These are phyloP conservation scores for Acanthis flammea DNA, from an alignment of 2,797 vertebrate species.

Conservation along the genomic window DNA sequence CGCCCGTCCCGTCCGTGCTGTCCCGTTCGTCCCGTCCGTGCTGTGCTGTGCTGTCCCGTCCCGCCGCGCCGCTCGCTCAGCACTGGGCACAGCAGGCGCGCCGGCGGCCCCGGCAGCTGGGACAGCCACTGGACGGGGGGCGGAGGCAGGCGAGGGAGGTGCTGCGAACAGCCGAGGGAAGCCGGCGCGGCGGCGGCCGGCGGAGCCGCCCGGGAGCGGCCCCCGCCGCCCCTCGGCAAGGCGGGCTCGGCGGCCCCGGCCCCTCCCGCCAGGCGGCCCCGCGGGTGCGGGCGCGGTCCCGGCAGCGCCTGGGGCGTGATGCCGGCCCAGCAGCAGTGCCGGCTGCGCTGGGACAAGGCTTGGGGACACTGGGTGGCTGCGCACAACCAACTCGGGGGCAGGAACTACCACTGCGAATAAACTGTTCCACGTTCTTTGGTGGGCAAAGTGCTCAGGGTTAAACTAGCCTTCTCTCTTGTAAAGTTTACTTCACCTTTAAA, in stretches of 20 bases:
- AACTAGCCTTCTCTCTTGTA: background rate
- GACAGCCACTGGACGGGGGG: background rate
- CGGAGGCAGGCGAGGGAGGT: conserved; percentile 27
- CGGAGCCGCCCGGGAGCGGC: background rate
- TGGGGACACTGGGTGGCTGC: background rate
- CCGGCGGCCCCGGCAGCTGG: background rate
- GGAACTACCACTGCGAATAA: background rate
- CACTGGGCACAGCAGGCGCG: background rate
- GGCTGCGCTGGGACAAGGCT: fast-evolving
- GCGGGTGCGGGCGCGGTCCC: background rate
- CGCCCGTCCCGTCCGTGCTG: background rate
- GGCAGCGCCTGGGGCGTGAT: background rate
- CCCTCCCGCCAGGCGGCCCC: background rate
- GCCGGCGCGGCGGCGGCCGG: background rate
- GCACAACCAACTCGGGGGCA: fast-evolving
- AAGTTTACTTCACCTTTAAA: background rate
- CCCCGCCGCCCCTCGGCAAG: background rate
- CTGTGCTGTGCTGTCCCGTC: too few species aligned
- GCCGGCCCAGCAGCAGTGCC: background rate
- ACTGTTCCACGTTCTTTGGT: background rate
- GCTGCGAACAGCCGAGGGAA: background rate
- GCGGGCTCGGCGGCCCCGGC: background rate
- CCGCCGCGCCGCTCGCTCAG: background rate
- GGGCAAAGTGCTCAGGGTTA: background rate
- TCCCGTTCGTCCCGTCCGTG: too few species aligned